phyloP scores from a whole-genome alignment of 2,888 invertebrate species.

The Zhuqinia jingwanae region DNA sequence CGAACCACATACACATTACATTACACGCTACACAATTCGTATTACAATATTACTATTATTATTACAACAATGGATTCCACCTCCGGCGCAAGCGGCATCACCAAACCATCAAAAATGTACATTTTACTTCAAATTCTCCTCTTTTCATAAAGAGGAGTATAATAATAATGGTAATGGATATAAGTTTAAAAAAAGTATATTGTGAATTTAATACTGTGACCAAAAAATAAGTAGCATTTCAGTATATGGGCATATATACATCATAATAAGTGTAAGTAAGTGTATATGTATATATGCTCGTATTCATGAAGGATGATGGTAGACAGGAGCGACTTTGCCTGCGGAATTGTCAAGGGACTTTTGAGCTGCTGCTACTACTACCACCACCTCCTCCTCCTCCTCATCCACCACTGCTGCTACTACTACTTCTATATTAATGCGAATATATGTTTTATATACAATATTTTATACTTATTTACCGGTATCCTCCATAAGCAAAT shows the following conservation, averaged over 20 bases:
- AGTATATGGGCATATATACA: neutral
- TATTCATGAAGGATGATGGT: conserved; percentile 69
- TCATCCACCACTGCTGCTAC: conserved; percentile 13
- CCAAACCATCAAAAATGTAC: neutral
- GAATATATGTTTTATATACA: conserved; percentile 8
- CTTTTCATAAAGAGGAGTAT: conserved; percentile 18
- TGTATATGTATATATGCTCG: conserved; percentile 19
- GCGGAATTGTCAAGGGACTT: conserved; percentile 77
- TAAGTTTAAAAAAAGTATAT: conserved; percentile 15
- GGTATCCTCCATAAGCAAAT: conserved; percentile 76
- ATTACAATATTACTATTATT: conserved; percentile 24
- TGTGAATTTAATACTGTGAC: neutral
- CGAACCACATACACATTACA: no score
- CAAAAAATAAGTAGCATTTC: neutral
- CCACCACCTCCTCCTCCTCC: no score
- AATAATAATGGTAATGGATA: no score
- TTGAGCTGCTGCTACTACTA: conserved; percentile 52
- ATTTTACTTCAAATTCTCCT: conserved; percentile 48
- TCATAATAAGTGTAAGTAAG: neutral
- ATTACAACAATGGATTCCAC: conserved; percentile 60
- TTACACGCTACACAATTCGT: conserved; percentile 16
- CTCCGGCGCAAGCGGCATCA: conserved; percentile 26
- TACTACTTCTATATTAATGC: conserved; percentile 24
- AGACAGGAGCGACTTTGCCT: conserved; percentile 67
- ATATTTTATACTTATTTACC: conserved; percentile 39